Evolutionary conservation across 35 echinoderm and acorn worm species (phyloP).

Genomic region (Holothuria glaberrima): DNA sequence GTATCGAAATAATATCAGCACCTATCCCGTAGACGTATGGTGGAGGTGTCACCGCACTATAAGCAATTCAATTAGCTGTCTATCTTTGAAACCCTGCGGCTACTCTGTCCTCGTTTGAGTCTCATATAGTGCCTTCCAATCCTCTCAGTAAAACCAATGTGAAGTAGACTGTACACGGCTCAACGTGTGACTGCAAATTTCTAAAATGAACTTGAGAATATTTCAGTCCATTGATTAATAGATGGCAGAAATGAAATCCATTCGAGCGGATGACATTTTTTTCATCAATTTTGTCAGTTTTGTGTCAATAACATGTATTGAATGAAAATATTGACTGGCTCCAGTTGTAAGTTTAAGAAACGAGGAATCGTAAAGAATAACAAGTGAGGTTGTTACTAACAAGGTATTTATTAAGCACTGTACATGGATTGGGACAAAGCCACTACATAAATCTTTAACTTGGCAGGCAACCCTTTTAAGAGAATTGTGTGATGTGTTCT

Average conservation of each 20-base stretch:
- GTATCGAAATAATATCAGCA: slow-evolving; percentile 26
- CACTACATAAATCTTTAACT: too few relatives aligned
- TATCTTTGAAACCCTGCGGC: slow-evolving; percentile 41
- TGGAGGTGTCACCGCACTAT: slow-evolving; percentile 46
- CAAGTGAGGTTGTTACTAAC: too few relatives aligned
- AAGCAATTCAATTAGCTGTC: slow-evolving; percentile 48
- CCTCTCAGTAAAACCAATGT: background rate
- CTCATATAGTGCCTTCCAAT: slow-evolving; percentile 21
- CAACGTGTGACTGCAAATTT: background rate
- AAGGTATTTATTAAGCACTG: too few relatives aligned
- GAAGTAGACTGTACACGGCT: background rate
- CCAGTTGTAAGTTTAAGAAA: too few relatives aligned
- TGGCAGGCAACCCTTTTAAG: too few relatives aligned
- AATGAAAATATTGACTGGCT: slow-evolving; percentile 49
- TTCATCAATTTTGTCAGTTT: slow-evolving; percentile 41
- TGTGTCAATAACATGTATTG: slow-evolving; percentile 38
- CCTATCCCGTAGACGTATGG: slow-evolving; percentile 21
- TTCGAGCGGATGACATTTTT: slow-evolving; percentile 41
- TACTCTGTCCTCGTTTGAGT: slow-evolving; percentile 25
- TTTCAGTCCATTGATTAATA: slow-evolving; percentile 37
- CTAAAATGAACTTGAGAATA: slow-evolving; percentile 26
- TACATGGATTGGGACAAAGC: too few relatives aligned
- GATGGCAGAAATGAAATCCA: slow-evolving; percentile 19
- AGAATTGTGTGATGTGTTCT: too few relatives aligned
- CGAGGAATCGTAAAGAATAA: too few relatives aligned